Evolutionary conservation across 2,888 invertebrate species (phyloP).

Genomic region (Phanerotoma sp.): DNA sequence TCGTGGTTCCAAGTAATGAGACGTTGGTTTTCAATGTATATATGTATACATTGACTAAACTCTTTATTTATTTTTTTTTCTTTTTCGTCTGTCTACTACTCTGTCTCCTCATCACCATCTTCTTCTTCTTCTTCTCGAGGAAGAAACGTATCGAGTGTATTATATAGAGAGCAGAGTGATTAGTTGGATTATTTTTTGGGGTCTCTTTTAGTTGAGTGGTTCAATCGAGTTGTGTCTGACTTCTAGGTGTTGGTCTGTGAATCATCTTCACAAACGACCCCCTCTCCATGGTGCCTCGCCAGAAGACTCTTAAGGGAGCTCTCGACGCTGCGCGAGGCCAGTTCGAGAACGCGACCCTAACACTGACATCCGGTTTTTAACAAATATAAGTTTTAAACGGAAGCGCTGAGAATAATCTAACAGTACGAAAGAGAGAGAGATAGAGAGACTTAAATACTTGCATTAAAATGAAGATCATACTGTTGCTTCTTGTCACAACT

Average conservation of each 20-base stretch:
- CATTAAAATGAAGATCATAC: constrained; percentile 61
- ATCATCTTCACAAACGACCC: constrained; percentile 48
- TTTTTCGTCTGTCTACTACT: no score
- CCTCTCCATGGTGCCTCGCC: constrained; percentile 44
- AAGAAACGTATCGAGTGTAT: background rate
- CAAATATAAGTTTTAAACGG: constrained; percentile 5
- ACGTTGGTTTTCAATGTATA: no score
- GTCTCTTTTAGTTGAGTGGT: constrained; percentile 11
- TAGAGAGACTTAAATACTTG: no score
- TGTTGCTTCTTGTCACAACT: constrained; percentile 61
- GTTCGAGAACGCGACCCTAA: constrained; percentile 56
- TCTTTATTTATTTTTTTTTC: no score
- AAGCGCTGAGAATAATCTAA: constrained; percentile 10
- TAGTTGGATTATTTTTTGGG: background rate
- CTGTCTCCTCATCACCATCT: background rate
- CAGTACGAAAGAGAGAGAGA: no score
- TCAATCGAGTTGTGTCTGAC: background rate
- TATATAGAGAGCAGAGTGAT: background rate
- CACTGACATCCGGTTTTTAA: constrained; percentile 51
- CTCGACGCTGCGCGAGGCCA: constrained; percentile 54
- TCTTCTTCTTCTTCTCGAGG: background rate
- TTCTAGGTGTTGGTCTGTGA: constrained; percentile 43
- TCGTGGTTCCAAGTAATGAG: no score
- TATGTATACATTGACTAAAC: no score
- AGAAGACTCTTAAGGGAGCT: constrained; percentile 56